Evolutionary conservation across 1,140 invertebrate species (phyloP).

Genomic region (Antheraea mylitta): DNA sequence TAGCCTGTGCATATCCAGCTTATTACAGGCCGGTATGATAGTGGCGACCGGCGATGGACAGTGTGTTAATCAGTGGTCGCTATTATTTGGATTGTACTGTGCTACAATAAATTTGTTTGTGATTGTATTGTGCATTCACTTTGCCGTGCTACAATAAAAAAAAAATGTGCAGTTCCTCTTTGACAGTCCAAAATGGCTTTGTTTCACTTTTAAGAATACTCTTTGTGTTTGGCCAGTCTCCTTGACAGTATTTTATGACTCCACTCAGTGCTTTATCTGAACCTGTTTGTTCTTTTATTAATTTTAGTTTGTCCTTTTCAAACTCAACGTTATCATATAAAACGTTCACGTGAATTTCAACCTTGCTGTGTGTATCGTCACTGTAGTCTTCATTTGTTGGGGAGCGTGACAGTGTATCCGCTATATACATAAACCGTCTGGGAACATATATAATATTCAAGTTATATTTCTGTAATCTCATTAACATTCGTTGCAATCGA

Average conservation of each 20-base stretch:
- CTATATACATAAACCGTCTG: conserved; percentile 66
- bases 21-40: too few species aligned
- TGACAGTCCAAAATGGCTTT: conserved; percentile 16
- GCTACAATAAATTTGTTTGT: too few species aligned
- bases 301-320: conserved; percentile 15
- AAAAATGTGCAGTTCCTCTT: conserved; percentile 17
- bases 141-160: too few species aligned
- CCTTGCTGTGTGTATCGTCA: conserved; percentile 15
- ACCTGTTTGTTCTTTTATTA: conserved; percentile 14
- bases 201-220: conserved; percentile 11
- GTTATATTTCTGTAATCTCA: too few species aligned
- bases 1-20: too few species aligned
- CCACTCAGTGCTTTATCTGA: conserved; percentile 12
- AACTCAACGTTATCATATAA: conserved; percentile 19
- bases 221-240: conserved; percentile 22
- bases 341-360: conserved; percentile 15
- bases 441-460: too few species aligned
- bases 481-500: conserved; percentile 9
- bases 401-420: conserved; percentile 64
- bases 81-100: too few species aligned
- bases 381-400: conserved; percentile 21
- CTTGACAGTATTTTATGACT: conserved; percentile 13
- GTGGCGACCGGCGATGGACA: too few species aligned
- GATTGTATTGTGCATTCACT: too few species aligned
- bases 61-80: too few species aligned